phyloP scores from a whole-genome alignment of 2,113 vertebrate genomes.

The Varanus salvator region DNA sequence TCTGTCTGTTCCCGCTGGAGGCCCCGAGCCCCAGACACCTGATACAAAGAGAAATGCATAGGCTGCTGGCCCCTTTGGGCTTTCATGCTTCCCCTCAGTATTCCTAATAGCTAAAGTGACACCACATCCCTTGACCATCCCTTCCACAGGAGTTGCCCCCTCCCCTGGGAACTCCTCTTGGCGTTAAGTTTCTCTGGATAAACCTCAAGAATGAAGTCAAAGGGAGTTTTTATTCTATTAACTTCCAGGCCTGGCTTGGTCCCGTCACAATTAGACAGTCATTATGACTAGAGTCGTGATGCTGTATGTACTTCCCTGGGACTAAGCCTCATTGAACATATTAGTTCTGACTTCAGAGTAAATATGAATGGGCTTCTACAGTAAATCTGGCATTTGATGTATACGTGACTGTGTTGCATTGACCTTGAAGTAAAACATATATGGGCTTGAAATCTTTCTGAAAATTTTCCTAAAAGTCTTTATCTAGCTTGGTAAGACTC shows the following conservation, averaged over 20 bases:
- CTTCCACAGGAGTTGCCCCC: neutral
- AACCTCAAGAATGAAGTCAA: constrained; percentile 8
- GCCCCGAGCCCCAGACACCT: neutral
- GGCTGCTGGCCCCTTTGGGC: constrained; percentile 20
- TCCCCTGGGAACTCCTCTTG: neutral
- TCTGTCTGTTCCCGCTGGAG: neutral
- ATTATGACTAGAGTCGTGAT: neutral
- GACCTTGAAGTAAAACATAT: too few relatives aligned
- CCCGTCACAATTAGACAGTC: neutral
- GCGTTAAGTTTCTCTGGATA: neutral
- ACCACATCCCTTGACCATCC: neutral
- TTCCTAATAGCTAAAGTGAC: constrained; percentile 22
- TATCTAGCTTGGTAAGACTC: neutral
- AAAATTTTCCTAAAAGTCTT: neutral
- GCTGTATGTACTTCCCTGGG: neutral
- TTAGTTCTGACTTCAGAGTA: neutral
- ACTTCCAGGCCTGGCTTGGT: neutral
- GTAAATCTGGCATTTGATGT: neutral
- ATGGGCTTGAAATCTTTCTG: too few relatives aligned
- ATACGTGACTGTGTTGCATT: neutral
- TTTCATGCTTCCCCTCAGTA: neutral
- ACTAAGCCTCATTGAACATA: neutral
- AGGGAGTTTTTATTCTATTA: neutral
- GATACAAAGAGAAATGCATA: constrained; percentile 22
- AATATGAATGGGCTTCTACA: neutral